Evolutionary conservation across 64 coral and sea anemone genomes (phyloP).

Genomic region (Pocillopora verrucosa): DNA sequence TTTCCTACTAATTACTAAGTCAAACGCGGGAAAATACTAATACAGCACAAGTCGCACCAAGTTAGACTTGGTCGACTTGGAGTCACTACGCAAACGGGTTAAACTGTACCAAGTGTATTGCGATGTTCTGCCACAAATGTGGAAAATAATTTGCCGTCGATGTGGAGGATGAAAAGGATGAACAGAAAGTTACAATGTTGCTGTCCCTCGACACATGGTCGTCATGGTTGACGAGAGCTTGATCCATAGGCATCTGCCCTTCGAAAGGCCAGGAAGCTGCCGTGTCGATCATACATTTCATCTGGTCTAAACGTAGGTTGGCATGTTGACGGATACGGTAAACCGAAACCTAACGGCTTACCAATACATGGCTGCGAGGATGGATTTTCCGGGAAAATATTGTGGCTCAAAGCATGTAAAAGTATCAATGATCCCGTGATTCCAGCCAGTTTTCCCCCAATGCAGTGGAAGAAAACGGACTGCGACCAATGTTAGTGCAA

Average conservation of each 20-base stretch:
- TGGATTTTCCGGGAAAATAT: conserved; percentile 17
- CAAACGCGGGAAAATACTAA: too few species aligned
- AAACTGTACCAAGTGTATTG: too few species aligned
- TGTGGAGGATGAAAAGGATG: not conserved
- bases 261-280: conserved; percentile 1
- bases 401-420: conserved; percentile 16
- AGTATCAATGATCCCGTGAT: conserved; percentile 2
- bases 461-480: conserved; percentile 10
- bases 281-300: too few species aligned
- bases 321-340: conserved; percentile 3
- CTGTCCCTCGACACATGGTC: conserved; percentile 39
- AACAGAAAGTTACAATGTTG: conserved; percentile 16
- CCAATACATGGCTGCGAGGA: conserved; percentile 2
- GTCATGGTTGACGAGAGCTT: not conserved
- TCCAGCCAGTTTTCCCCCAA: not conserved
- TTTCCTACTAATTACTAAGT: too few species aligned
- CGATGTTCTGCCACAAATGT: too few species aligned
- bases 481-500: conserved; percentile 6
- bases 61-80: too few species aligned
- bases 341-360: not conserved
- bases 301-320: not conserved
- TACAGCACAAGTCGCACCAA: too few species aligned
- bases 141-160: not conserved
- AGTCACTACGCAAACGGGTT: too few species aligned
- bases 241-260: not conserved